These are phyloP conservation scores for Polypedilum pembai DNA, from an alignment of 1,140 invertebrate genomes.

Conservation along the genomic window DNA sequence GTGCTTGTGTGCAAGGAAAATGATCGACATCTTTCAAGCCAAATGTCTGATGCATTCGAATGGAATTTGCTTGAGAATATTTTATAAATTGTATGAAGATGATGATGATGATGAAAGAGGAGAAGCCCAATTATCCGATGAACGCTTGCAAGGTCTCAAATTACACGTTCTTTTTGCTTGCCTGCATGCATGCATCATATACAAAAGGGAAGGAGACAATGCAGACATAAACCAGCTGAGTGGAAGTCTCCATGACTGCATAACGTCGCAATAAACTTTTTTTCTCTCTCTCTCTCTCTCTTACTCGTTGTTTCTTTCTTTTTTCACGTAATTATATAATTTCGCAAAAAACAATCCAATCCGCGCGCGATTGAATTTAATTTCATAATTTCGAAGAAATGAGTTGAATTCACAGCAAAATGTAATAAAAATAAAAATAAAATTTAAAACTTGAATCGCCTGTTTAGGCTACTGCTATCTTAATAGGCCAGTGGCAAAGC, in stretches of 20 bases:
- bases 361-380: neutral
- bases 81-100: no score
- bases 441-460: neutral
- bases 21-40: no score
- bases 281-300: neutral
- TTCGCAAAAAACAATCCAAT: neutral
- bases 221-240: neutral
- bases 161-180: neutral
- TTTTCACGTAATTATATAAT: neutral
- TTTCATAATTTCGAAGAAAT: conserved; percentile 20
- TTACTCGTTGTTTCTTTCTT: neutral
- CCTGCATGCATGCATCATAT: neutral
- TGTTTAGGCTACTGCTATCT: neutral
- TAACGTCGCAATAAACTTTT: neutral
- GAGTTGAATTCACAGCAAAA: neutral
- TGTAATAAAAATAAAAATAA: neutral
- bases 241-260: conserved; percentile 13
- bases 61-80: no score
- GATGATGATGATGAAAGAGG: neutral
- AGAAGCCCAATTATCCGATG: conserved; percentile 7
- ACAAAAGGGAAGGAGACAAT: neutral
- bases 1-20: neutral
- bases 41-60: no score
- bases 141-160: neutral
- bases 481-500: neutral